Evolutionary conservation across 1,140 invertebrate species (phyloP).

Genomic region (Zaprionus lachaisei): DNA sequence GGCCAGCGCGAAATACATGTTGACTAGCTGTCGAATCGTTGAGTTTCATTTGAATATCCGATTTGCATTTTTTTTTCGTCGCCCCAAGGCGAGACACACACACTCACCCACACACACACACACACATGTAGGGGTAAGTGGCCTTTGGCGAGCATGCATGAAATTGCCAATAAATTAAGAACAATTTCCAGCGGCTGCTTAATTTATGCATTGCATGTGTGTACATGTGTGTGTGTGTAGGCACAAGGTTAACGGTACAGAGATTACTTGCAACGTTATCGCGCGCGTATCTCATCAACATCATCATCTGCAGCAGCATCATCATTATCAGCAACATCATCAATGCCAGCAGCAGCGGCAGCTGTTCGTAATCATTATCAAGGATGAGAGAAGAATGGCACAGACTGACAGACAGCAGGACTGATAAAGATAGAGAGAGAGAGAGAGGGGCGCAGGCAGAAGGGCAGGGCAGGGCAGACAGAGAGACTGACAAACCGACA

Average conservation of each 20-base stretch:
- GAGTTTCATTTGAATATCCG: constrained; percentile 8
- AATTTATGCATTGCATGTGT: constrained; percentile 28
- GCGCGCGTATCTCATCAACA: constrained; percentile 5
- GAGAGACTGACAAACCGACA: constrained; percentile 7
- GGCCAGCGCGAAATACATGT: neutral
- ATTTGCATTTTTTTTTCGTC: constrained; percentile 7
- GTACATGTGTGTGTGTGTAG: neutral
- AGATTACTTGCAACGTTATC: constrained; percentile 14
- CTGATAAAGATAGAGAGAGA: neutral
- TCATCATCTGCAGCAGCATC: constrained; percentile 24
- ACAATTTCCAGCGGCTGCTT: constrained; percentile 10
- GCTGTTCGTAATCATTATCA: constrained; percentile 54
- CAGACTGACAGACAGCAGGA: neutral
- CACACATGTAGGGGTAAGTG: constrained; percentile 1
- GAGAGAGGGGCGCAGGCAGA: neutral
- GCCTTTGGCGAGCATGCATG: constrained; percentile 24
- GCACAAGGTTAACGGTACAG: constrained; percentile 19
- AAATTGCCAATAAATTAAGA: constrained; percentile 35
- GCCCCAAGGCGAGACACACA: neutral
- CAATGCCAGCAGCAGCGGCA: constrained; percentile 30
- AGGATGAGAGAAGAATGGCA: neutral
- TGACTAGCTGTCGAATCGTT: neutral
- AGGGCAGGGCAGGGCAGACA: neutral
- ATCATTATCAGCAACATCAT: constrained; percentile 32
- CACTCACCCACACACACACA: neutral